Evolutionary conservation across 1,140 invertebrate genomes (phyloP).

Genomic region (Drosophila cardini): DNA sequence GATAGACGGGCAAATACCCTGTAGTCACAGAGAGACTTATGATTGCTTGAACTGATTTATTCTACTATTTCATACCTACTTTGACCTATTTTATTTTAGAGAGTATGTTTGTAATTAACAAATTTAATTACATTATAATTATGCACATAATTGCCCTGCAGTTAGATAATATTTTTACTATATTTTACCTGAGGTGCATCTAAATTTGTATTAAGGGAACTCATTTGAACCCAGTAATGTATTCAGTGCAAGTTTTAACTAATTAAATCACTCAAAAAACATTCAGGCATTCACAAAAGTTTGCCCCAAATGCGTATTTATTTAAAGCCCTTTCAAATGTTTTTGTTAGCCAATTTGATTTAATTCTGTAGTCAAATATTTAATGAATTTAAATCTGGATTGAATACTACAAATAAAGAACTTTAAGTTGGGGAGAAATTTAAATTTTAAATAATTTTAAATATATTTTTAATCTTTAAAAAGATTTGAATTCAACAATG

Average conservation of each 20-base stretch:
- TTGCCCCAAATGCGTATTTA: background rate
- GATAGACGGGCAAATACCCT: background rate
- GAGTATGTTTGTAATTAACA: constrained; percentile 9
- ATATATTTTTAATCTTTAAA: too few species aligned
- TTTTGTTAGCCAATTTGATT: background rate
- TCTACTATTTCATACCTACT: background rate
- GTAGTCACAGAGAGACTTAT: background rate
- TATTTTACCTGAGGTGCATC: background rate
- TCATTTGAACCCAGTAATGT: background rate
- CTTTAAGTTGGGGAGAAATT: too few species aligned
- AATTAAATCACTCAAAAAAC: constrained; percentile 2
- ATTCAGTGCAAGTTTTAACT: background rate
- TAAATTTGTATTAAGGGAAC: background rate
- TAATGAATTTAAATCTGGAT: too few species aligned
- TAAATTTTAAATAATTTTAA: too few species aligned
- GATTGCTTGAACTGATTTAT: background rate
- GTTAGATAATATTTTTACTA: constrained; percentile 4
- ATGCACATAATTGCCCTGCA: constrained; percentile 6
- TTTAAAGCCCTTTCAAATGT: background rate
- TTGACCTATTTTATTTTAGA: background rate
- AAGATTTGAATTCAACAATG: too few species aligned
- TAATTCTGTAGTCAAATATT: too few species aligned
- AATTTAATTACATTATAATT: constrained; percentile 9
- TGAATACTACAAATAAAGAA: too few species aligned
- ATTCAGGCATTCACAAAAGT: background rate